Base-by-base conservation (phyloP, 2,888 invertebrate species). In the Nomada ferruginata region DNA sequence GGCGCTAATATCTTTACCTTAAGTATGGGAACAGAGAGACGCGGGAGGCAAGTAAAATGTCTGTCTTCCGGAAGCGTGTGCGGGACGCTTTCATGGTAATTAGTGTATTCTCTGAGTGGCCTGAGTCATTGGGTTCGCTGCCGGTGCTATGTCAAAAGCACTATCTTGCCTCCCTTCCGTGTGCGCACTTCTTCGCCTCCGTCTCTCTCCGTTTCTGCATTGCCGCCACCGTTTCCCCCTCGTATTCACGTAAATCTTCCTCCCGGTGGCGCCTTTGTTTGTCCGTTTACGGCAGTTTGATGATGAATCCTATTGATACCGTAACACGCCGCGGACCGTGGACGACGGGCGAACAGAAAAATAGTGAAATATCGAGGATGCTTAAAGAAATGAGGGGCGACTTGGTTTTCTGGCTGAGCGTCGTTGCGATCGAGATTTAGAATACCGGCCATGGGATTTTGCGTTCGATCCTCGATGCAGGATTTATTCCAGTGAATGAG, bases 51-150 rank as follows among this genome's bases (percentile, higher is more conserved):
- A 86, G 84, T 79, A 89, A 90, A 89, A 88, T 89, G 87, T 86
- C 83, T 85, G 80, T 82, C 85, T 85, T 85, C 83, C 85, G 86
- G 87, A 88, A 90, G 86, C 86, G 86, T 88, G 85, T 83, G 82
- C 88, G 87, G 85, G 87, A 89, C 88, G 86, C 89, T 89, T 90
- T 89, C 90, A 87, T 85, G 89, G 89, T 90, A 91, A 92, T 92
- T 92, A 92, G 91, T 91, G 89, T 91, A 91, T 91, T 90, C 89
- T 90, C 89, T 84, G 89, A 92, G 91, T 91, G 90, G 91, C 91
- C 86, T 87, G 85, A 91, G 91, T 91, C 92, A 92, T 92, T 92
- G 92, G 89, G 88, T 87, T 82, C 85, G 82, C 82, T 76, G 82
- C 80, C 81, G 64, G 73, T 80, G 82, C 80, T 86, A 64, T 78